Conservation (phyloP, 1,140 invertebrate genomes). For the Rhagoletis zephyria region DNA sequence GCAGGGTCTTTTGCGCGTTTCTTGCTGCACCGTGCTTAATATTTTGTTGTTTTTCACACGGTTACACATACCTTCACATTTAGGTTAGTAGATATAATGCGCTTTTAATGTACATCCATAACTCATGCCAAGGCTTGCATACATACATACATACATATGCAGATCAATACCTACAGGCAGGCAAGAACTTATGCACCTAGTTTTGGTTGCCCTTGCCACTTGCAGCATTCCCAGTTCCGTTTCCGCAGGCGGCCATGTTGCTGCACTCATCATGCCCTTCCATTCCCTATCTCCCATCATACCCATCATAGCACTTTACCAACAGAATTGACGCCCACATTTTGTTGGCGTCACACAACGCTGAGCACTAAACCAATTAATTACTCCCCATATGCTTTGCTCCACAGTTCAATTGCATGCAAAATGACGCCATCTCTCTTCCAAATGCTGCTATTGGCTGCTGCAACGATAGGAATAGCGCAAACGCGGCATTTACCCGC, state of each 20-base stretch:
- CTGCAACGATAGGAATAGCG: slow-evolving; percentile 22
- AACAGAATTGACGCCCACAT: slow-evolving; percentile 10
- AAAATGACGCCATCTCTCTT: slow-evolving; percentile 44
- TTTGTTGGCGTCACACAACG: background rate
- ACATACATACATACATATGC: background rate
- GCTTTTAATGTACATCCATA: slow-evolving; percentile 41
- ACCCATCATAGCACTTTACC: background rate
- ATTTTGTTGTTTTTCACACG: background rate
- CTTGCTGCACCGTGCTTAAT: background rate
- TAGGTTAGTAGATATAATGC: background rate
- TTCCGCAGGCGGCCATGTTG: slow-evolving; percentile 37
- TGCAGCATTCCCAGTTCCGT: background rate
- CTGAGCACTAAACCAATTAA: background rate
- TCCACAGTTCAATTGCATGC: background rate
- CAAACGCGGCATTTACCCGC: slow-evolving; percentile 59
- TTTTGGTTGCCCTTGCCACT: background rate
- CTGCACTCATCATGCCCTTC: background rate
- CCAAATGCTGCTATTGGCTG: slow-evolving; percentile 63
- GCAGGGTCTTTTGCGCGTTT: background rate
- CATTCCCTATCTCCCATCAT: background rate
- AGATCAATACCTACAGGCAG: background rate
- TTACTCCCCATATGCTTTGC: background rate
- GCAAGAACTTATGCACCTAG: background rate
- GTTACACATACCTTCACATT: background rate
- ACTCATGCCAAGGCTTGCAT: slow-evolving; percentile 54